Percentiles rank a stretch among this genome's conserved stretches.
These are phyloP conservation scores for Myotis vivesi DNA, from an alignment of 2,797 vertebrate species.

Conservation along the genomic window DNA sequence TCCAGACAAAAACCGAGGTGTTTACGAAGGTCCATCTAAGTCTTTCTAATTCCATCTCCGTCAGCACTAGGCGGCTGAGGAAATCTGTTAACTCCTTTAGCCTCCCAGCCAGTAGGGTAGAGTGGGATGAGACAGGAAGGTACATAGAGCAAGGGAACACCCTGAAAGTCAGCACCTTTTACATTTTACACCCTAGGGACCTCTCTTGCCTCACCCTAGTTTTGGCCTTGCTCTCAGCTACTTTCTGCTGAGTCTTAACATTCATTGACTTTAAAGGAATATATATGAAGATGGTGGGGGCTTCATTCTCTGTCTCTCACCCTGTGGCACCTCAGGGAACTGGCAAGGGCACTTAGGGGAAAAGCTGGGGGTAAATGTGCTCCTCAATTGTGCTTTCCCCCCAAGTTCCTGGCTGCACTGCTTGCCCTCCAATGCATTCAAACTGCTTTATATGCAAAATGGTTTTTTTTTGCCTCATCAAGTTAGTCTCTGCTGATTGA, in stretches of 20 bases:
- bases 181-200: too few relatives aligned
- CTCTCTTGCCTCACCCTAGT: too few relatives aligned
- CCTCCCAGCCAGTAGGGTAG: not conserved
- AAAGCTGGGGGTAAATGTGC: not conserved
- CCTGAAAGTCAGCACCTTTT: not conserved
- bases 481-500: not conserved
- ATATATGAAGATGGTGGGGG: not conserved
- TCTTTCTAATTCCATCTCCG: not conserved
- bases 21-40: not conserved
- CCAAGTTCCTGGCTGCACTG: not conserved
- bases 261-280: not conserved
- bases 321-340: not conserved
- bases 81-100: not conserved
- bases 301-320: not conserved
- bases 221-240: too few relatives aligned
- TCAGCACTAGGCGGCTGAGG: not conserved
- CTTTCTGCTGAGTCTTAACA: not conserved
- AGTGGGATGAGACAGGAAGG: not conserved
- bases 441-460: not conserved
- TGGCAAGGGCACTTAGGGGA: not conserved
- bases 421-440: not conserved
- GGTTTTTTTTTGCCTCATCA: too few relatives aligned
- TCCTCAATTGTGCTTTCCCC: not conserved
- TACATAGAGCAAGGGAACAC: not conserved
- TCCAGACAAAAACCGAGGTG: not conserved